Conservation (phyloP, 2,797 vertebrate genomes). For the Ceryle rudis region DNA sequence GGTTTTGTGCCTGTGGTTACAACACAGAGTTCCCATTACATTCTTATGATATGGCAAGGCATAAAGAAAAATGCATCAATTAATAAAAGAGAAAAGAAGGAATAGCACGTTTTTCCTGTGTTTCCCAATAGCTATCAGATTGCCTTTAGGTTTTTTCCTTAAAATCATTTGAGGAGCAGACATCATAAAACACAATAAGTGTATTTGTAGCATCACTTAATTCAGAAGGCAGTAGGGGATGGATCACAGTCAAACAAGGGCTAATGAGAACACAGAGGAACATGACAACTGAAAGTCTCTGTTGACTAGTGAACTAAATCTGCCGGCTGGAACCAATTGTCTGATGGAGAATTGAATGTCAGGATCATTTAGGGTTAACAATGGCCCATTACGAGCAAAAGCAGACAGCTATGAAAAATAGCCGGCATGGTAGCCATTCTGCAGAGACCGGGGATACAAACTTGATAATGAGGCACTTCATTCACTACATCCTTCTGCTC, state of each 20-base stretch:
- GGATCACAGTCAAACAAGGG: conserved; percentile 80
- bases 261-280: conserved; percentile 83
- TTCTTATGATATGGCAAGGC: not conserved
- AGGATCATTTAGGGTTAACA: conserved; percentile 89
- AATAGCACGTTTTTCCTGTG: not conserved
- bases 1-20: not conserved
- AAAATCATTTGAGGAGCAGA: conserved; percentile 53
- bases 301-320: conserved; percentile 85
- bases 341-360: conserved; percentile 84
- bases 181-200: conserved; percentile 55
- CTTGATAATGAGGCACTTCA: conserved; percentile 87
- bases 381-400: conserved; percentile 78
- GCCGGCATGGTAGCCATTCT: conserved; percentile 76
- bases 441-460: conserved; percentile 75
- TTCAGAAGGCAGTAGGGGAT: conserved; percentile 77
- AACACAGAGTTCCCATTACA: not conserved
- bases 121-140: conserved; percentile 7
- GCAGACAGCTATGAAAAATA: conserved; percentile 82
- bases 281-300: conserved; percentile 85
- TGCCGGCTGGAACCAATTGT: conserved; percentile 83
- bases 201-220: conserved; percentile 78
- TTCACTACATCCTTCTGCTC: conserved; percentile 97
- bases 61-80: not conserved
- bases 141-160: conserved; percentile 15
- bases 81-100: not conserved